phyloP scores from a whole-genome alignment of 2,797 vertebrate genomes.

The Calcarius lapponicus region DNA sequence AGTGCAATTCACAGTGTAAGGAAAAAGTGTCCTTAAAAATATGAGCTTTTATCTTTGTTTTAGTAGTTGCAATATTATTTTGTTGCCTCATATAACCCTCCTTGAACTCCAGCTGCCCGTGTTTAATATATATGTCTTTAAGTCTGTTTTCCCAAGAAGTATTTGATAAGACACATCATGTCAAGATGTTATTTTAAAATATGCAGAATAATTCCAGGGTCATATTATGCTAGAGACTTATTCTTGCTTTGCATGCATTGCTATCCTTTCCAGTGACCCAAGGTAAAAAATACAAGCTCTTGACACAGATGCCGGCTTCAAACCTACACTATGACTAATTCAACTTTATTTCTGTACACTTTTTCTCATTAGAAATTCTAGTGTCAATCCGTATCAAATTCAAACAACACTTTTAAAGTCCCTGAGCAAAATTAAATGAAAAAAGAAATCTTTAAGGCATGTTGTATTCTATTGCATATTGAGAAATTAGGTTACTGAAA shows the following conservation, averaged over 20 bases:
- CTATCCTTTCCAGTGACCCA: neutral
- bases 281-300: conserved; percentile 6
- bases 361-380: conserved; percentile 16
- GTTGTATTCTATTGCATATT: neutral
- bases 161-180: neutral
- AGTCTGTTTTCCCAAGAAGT: neutral
- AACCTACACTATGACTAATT: neutral
- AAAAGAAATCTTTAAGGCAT: neutral
- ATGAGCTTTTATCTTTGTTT: neutral
- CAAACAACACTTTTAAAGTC: neutral
- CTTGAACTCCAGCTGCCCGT: neutral
- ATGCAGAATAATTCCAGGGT: neutral
- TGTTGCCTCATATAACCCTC: neutral
- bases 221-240: neutral
- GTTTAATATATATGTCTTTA: neutral
- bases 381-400: neutral
- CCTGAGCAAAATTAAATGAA: neutral
- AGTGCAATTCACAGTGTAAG: neutral
- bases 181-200: neutral
- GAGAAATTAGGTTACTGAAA: conserved; percentile 36
- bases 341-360: neutral
- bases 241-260: neutral
- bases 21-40: neutral
- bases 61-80: neutral
- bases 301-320: neutral